Evolutionary conservation across 2,888 invertebrate genomes (phyloP), one percentile per base, ranked within the genome.

Genomic region (Brachyptera putata): DNA sequence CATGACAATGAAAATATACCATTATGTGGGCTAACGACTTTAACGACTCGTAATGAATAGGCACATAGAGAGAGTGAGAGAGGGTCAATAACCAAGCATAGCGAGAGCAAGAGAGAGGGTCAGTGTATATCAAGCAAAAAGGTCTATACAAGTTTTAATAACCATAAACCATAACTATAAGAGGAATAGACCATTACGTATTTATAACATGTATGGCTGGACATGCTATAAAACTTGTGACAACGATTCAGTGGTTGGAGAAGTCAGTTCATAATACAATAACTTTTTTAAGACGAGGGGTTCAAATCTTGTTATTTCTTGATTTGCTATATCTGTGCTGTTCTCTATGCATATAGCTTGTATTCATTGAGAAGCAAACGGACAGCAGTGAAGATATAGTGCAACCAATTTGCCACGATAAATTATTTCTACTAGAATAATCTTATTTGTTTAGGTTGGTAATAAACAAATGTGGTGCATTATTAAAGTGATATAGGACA

Each of bases 111-210:
- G n/a, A n/a, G n/a, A n/a, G n/a, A n/a, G n/a, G n/a, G n/a, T n/a
- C n/a, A n/a, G n/a, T n/a, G n/a, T n/a, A n/a, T n/a, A n/a, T n/a
- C n/a, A 24, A 24, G 46, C 46, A 46, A n/a, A 24, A 24, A 21
- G n/a, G n/a, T 9, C 22, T 30, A 53, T 53, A 36, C 53, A 53
- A 30, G 36, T 53, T 53, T 36, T 53, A 53, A 53, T 53, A 53
- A 53, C 53, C 53, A 53, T 53, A 53, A 53, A 53, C 53, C 53
- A 53, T 53, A 53, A 53, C 53, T 53, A 53, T 36, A 4, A 24
- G 46, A 21, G 16, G 39, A 39, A 39, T 14, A 26, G n/a, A 50
- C 50, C 50, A 50, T 50, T 50, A 50, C 30, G 50, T 50, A 34
- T 50, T 46, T 46, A 46, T 46, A 46, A 46, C 18, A 9, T 46